Percentiles rank a stretch among this genome's conserved stretches.
Evolutionary conservation across 2,888 invertebrate genomes (phyloP).

Genomic region (Hirtodrosophila duncani): DNA sequence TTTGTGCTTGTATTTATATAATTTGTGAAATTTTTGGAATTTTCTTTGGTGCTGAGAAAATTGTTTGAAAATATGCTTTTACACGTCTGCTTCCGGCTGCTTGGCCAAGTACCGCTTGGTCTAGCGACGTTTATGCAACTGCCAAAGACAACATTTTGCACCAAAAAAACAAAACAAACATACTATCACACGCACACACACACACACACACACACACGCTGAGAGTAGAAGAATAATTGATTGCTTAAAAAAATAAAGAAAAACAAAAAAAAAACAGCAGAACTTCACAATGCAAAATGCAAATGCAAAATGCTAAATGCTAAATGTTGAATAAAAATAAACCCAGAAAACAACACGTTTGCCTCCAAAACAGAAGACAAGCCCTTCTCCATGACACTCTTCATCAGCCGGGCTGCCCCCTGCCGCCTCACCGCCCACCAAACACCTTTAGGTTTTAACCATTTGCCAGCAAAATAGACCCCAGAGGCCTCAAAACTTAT

Average conservation of each 20-base stretch:
- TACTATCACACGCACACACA: background rate
- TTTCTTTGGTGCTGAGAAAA: background rate
- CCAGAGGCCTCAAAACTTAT: no score
- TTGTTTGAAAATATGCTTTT: slow-evolving; percentile 45
- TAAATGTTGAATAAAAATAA: slow-evolving; percentile 57
- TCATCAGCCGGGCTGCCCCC: background rate
- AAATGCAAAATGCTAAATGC: slow-evolving; percentile 34
- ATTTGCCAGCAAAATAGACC: no score
- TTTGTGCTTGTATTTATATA: background rate
- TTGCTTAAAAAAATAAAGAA: slow-evolving; percentile 28
- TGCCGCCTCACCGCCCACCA: background rate
- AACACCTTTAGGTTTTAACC: background rate
- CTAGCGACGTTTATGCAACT: slow-evolving; percentile 67
- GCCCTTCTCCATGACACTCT: slow-evolving; percentile 15
- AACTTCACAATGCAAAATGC: slow-evolving; percentile 23
- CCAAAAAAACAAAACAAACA: slow-evolving; percentile 38
- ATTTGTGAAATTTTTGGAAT: slow-evolving; percentile 20
- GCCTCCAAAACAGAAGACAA: slow-evolving; percentile 60
- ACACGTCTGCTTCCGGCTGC: slow-evolving; percentile 44
- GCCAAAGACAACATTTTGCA: slow-evolving; percentile 53
- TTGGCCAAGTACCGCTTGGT: slow-evolving; percentile 52
- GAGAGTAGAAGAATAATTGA: slow-evolving; percentile 24
- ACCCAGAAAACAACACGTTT: no score
- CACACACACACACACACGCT: slow-evolving; percentile 1
- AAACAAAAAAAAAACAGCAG: slow-evolving; percentile 10